These are phyloP conservation scores for Xiphophorus hellerii DNA, from an alignment of 2,113 vertebrate species.

Conservation along the genomic window DNA sequence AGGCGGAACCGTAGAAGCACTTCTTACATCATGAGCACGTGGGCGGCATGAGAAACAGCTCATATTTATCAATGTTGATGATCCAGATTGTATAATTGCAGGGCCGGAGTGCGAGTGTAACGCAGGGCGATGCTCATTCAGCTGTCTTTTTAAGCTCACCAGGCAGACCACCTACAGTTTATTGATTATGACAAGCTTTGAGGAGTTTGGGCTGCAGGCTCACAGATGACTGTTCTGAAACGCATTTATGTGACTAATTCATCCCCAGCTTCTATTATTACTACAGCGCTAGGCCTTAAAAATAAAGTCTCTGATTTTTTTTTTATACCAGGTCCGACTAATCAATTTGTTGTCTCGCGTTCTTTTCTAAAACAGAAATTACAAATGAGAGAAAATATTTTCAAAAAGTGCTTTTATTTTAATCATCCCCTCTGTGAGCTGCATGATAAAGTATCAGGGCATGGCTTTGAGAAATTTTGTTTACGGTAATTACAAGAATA, in stretches of 20 bases:
- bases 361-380: no score
- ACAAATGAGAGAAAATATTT: no score
- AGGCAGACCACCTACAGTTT: conserved; percentile 25
- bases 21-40: conserved; percentile 52
- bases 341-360: no score
- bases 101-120: conserved; percentile 31
- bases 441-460: no score
- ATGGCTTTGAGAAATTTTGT: no score
- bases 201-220: conserved; percentile 11
- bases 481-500: no score
- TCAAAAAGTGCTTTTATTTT: no score
- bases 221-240: conserved; percentile 23
- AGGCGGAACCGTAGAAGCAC: conserved; percentile 54
- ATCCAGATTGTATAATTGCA: conserved; percentile 58
- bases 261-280: conserved; percentile 53
- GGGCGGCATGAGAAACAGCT: conserved; percentile 44
- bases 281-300: not conserved
- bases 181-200: conserved; percentile 25
- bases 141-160: conserved; percentile 21
- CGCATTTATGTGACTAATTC: conserved; percentile 42
- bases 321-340: no score
- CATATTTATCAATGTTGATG: conserved; percentile 43
- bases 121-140: conserved; percentile 42
- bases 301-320: no score
- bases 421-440: no score